phyloP scores from a whole-genome alignment of 2,888 invertebrate genomes.

The Temnothorax rugatulus region DNA sequence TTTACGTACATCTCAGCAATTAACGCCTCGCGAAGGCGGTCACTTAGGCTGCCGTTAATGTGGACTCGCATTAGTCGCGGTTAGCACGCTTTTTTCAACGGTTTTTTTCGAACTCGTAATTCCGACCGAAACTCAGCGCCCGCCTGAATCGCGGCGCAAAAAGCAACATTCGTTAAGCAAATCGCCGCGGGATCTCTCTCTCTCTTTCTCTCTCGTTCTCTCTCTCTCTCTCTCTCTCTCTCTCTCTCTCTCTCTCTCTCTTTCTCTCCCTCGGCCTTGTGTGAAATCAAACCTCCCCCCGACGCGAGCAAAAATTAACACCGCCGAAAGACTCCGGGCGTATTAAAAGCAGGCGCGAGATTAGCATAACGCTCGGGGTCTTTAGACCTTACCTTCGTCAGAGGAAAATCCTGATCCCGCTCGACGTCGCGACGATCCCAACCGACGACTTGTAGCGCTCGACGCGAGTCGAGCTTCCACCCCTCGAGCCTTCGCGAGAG shows the following conservation, averaged over 20 bases:
- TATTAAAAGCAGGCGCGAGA: not conserved
- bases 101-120: not conserved
- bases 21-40: not conserved
- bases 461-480: not conserved
- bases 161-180: slow-evolving; percentile 23
- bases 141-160: not conserved
- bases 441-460: not conserved
- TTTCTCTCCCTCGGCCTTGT: not conserved
- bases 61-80: not conserved
- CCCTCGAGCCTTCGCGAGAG: not conserved
- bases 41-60: not conserved
- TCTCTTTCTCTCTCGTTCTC: not conserved
- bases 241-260: not conserved
- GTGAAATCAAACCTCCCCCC: slow-evolving; percentile 1
- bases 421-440: not conserved
- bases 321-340: not conserved
- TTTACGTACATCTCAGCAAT: not conserved
- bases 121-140: not conserved
- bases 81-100: not conserved
- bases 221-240: not conserved
- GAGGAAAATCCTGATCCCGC: not conserved
- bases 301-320: slow-evolving; percentile 27
- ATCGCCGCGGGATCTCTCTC: not conserved
- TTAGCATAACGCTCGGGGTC: not conserved
- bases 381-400: slow-evolving; percentile 42